Percentiles rank a stretch among this genome's conserved stretches.
Evolutionary conservation across 1,140 invertebrate genomes (phyloP).

Genomic region (Heliconius congener): DNA sequence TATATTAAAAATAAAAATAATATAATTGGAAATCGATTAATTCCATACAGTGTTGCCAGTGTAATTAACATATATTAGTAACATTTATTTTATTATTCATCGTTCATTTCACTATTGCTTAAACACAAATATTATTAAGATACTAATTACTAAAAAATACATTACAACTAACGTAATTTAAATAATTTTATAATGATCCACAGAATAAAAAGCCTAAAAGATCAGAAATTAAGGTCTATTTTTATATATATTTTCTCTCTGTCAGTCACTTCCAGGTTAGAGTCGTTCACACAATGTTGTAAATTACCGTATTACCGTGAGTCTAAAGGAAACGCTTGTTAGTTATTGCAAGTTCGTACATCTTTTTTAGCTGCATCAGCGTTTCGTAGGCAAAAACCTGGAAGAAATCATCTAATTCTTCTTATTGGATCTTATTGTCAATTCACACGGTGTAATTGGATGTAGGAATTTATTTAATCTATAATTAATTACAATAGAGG

Average conservation of each 20-base stretch:
- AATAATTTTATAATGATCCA: background rate
- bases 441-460: background rate
- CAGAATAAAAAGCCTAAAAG: background rate
- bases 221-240: background rate
- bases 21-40: too few species aligned
- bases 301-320: slow-evolving; percentile 29
- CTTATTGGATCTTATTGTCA: background rate
- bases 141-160: background rate
- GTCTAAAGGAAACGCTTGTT: background rate
- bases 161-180: background rate
- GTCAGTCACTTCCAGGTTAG: slow-evolving; percentile 21
- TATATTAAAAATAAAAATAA: too few species aligned
- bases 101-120: background rate
- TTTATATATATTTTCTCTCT: background rate
- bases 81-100: background rate
- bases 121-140: background rate
- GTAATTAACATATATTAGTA: background rate
- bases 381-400: background rate
- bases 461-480: background rate
- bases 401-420: background rate
- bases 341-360: background rate
- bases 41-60: too few species aligned
- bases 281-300: slow-evolving; percentile 17
- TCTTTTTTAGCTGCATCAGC: background rate
- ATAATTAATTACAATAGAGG: background rate